Conservation (phyloP, 2,113 vertebrate species). For the Thalassarche chlororhynchos region DNA sequence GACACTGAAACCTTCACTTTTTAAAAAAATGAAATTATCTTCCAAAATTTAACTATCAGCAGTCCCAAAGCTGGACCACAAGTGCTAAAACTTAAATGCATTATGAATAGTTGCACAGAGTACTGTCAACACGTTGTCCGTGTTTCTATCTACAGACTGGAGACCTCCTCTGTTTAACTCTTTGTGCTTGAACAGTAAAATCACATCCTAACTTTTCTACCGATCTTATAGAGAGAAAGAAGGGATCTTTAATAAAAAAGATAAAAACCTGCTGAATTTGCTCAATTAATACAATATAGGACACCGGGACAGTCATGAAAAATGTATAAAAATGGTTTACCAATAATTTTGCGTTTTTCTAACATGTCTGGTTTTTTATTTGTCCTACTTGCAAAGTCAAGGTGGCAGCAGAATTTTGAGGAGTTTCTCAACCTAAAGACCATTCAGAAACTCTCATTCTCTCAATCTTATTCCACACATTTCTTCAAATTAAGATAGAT, state of each 20-base stretch:
- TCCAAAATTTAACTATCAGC: not conserved
- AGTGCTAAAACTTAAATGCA: not conserved
- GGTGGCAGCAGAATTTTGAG: not conserved
- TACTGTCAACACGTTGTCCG: not conserved
- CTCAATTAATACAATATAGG: not conserved
- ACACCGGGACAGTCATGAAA: accelerated
- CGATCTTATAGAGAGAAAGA: not conserved
- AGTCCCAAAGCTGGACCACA: accelerated
- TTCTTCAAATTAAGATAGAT: not conserved
- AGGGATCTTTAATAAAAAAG: not conserved
- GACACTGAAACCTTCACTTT: not conserved
- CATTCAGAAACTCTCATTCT: not conserved
- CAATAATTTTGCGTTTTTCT: not conserved
- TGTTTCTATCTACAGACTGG: not conserved
- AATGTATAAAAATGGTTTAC: not conserved
- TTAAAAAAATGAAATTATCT: not conserved
- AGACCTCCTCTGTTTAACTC: not conserved
- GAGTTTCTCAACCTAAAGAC: not conserved
- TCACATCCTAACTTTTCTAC: not conserved
- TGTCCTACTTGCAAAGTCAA: not conserved
- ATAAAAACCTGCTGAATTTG: not conserved
- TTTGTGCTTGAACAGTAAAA: not conserved
- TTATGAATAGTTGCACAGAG: not conserved
- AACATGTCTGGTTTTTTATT: not conserved
- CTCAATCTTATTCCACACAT: not conserved